Conservation (phyloP, 2,797 vertebrate genomes). For the Potorous gilbertii region DNA sequence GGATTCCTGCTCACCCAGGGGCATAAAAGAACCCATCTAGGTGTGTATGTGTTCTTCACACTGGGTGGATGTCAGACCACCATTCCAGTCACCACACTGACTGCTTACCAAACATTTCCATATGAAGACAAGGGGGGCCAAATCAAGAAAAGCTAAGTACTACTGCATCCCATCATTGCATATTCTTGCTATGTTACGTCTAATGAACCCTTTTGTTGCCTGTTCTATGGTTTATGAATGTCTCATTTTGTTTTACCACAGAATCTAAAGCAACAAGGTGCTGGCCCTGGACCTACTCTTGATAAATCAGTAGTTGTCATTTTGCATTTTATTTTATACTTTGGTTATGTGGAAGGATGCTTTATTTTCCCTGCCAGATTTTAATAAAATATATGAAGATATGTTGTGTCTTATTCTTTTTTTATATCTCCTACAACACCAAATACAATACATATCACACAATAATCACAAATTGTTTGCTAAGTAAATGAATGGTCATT, state of each 20-base stretch:
- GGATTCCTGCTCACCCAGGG: not conserved
- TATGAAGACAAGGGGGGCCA: not conserved
- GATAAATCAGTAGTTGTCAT: not conserved
- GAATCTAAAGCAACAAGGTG: not conserved
- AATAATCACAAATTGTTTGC: not conserved
- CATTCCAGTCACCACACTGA: not conserved
- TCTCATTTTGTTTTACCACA: not conserved
- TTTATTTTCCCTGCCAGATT: not conserved
- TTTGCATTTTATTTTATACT: not conserved
- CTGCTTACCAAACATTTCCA: not conserved
- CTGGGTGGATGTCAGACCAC: not conserved
- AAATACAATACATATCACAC: not conserved
- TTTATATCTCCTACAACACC: not conserved
- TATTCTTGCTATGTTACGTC: not conserved
- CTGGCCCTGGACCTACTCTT: too few species aligned
- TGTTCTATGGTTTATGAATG: not conserved
- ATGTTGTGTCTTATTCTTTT: not conserved
- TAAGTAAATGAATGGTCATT: not conserved
- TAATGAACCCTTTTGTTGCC: not conserved
- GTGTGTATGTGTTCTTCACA: not conserved
- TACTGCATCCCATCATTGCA: not conserved
- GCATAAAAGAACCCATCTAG: not conserved
- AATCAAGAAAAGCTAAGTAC: not conserved
- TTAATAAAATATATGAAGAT: not conserved
- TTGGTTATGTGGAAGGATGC: not conserved